Percentiles rank a stretch among this genome's conserved stretches.
Conservation (phyloP, 2,888 invertebrate genomes). For the Herminia tarsipennalis region DNA sequence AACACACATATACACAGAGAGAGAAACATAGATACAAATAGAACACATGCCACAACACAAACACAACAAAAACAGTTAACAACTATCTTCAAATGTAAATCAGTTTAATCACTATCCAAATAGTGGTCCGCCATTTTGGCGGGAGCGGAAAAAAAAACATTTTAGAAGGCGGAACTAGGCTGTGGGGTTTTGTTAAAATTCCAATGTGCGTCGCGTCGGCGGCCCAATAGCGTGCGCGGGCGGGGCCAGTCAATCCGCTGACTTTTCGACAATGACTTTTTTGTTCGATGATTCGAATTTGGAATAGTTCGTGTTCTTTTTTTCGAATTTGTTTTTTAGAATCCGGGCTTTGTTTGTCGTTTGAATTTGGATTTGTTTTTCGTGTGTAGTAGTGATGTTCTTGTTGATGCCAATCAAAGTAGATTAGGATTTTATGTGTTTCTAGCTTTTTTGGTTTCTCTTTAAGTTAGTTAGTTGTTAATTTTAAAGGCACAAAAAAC, state of each 20-base stretch:
- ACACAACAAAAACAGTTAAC: background rate
- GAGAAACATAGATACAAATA: too few relatives aligned
- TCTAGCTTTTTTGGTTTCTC: too few relatives aligned
- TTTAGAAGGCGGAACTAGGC: slow-evolving; percentile 85
- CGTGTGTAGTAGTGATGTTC: background rate
- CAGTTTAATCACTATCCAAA: slow-evolving; percentile 54
- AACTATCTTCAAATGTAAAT: slow-evolving; percentile 29
- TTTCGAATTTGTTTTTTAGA: slow-evolving; percentile 5
- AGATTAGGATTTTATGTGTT: too few relatives aligned
- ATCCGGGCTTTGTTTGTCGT: background rate
- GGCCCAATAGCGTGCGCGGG: slow-evolving; percentile 83
- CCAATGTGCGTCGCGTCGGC: slow-evolving; percentile 65
- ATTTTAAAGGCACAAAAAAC: too few relatives aligned
- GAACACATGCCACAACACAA: too few relatives aligned
- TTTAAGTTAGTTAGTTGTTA: too few relatives aligned
- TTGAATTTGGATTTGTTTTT: background rate
- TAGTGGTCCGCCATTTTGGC: slow-evolving; percentile 82
- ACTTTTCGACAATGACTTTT: slow-evolving; percentile 80
- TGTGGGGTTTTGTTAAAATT: slow-evolving; percentile 83
- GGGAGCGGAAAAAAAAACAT: slow-evolving; percentile 78
- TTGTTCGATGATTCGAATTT: slow-evolving; percentile 47
- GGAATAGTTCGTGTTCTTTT: slow-evolving; percentile 27
- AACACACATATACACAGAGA: too few relatives aligned
- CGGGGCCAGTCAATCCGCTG: slow-evolving; percentile 81
- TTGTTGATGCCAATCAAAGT: too few relatives aligned